Conservation (phyloP, 2,113 vertebrate species). For the Mus musculus region GRCm39 chr4:84547501-84548000, state of each 20-base stretch:
- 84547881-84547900: not conserved
- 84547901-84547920: constrained; percentile 38
- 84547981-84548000: not conserved
- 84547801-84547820: not conserved
- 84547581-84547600: constrained; percentile 1
- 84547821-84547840: constrained; percentile 7
- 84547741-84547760: not conserved
- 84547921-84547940: constrained; percentile 17
- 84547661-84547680: constrained; percentile 32
- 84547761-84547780: not conserved
- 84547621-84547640: constrained; percentile 2
- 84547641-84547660: not conserved
- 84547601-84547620: not conserved
- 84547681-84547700: not conserved
- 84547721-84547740: not conserved
- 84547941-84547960: constrained; percentile 8
- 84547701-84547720: not conserved
- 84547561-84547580: not conserved
- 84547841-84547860: not conserved
- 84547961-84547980: not conserved
- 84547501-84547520: constrained; percentile 39
- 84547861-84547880: constrained; percentile 18
- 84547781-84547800: not conserved
- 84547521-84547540: not conserved
- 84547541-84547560: constrained; percentile 4